A percentile compares a stretch with the other conserved stretches of the same genome.
These are phyloP conservation scores for Gryllus longicercus DNA, from an alignment of 2,888 invertebrate species.

Conservation along the genomic window DNA sequence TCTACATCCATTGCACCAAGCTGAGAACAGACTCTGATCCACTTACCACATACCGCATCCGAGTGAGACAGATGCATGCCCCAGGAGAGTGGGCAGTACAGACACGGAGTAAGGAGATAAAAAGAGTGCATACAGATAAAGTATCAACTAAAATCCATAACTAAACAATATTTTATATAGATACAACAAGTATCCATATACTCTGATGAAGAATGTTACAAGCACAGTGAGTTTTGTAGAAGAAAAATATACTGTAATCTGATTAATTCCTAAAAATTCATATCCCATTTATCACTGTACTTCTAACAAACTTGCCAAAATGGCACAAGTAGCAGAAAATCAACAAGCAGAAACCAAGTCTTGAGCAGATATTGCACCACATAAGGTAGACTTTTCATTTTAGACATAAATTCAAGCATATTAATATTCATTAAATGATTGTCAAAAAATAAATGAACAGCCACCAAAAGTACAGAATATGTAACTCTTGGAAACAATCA, in stretches of 20 bases:
- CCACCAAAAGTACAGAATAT: too few species aligned
- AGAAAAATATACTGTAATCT: too few species aligned
- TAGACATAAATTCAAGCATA: too few species aligned
- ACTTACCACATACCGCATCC: conserved; percentile 5
- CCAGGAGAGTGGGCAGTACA: conserved; percentile 31
- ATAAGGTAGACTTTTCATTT: not conserved
- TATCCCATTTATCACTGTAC: too few species aligned
- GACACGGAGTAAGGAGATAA: conserved; percentile 32
- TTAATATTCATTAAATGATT: too few species aligned
- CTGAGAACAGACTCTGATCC: conserved; percentile 10
- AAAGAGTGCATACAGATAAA: conserved; percentile 37
- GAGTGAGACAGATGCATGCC: conserved; percentile 26
- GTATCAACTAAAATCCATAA: conserved; percentile 27
- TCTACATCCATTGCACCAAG: conserved; percentile 4
- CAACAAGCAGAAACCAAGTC: conserved; percentile 17
- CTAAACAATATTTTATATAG: conserved; percentile 25
- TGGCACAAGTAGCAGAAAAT: not conserved
- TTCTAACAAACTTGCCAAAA: not conserved
- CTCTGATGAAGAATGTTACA: not conserved
- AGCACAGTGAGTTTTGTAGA: not conserved
- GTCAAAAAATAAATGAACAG: too few species aligned
- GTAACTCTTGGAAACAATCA: too few species aligned
- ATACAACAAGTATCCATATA: not conserved
- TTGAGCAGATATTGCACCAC: not conserved
- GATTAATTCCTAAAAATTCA: too few species aligned